Conservation (phyloP, 2,797 vertebrate species). For the Limnodromus scolopaceus region DNA sequence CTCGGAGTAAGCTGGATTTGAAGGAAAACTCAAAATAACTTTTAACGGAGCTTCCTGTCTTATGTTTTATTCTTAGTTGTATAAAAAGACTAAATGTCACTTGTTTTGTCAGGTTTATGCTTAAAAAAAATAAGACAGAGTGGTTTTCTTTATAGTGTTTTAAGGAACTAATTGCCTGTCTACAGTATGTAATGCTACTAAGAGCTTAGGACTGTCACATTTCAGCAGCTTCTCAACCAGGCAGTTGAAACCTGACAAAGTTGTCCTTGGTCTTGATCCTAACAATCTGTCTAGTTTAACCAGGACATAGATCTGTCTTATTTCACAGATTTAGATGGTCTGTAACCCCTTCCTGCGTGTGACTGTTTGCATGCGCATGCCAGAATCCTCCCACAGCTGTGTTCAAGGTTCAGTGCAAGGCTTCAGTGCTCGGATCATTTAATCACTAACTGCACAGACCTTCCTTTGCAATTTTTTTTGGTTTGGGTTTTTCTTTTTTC, state of each 20-base stretch:
- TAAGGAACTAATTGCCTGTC: constrained; percentile 1
- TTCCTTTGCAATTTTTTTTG: constrained; percentile 27
- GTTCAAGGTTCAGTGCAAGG: constrained; percentile 71
- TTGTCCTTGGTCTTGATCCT: constrained; percentile 43
- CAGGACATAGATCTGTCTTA: constrained; percentile 31
- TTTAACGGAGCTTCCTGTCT: background rate
- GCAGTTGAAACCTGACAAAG: background rate
- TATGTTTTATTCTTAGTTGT: background rate
- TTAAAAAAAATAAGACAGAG: background rate
- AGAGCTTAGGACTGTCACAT: background rate
- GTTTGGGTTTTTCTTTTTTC: background rate
- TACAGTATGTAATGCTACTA: background rate
- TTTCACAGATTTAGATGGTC: constrained; percentile 11
- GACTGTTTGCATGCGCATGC: background rate
- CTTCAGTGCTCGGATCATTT: constrained; percentile 46
- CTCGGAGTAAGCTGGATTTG: background rate
- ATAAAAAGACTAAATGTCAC: background rate
- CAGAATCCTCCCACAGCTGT: constrained; percentile 45
- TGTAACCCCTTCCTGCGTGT: background rate
- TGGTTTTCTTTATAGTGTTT: background rate
- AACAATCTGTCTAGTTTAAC: background rate
- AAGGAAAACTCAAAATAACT: background rate
- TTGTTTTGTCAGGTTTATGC: background rate
- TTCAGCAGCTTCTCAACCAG: constrained; percentile 17
- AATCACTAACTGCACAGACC: constrained; percentile 21